These are phyloP conservation scores for Magallana nippona DNA, from an alignment of 2,888 invertebrate species.

Conservation along the genomic window DNA sequence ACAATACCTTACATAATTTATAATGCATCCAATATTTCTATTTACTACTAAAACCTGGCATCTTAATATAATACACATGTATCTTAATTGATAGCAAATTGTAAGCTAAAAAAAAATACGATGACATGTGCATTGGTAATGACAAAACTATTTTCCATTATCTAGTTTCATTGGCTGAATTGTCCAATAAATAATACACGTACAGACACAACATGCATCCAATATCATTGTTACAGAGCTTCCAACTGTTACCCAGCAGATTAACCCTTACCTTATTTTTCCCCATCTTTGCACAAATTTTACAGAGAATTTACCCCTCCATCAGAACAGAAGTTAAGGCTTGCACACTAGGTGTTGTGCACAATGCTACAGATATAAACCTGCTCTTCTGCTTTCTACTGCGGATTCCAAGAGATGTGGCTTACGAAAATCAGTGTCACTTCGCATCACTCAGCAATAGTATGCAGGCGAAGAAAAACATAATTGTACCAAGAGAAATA, in stretches of 20 bases:
- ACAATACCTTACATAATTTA: no score
- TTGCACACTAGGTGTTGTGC: not conserved
- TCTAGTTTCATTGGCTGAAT: no score
- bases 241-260: not conserved
- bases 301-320: not conserved
- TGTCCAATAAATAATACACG: no score
- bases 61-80: no score
- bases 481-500: not conserved
- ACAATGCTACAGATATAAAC: not conserved
- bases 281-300: not conserved
- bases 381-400: not conserved
- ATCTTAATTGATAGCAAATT: no score
- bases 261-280: not conserved
- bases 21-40: no score
- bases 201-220: no score
- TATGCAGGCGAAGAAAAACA: not conserved
- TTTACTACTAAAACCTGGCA: no score
- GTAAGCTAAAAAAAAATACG: no score
- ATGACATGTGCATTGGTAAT: no score
- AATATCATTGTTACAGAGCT: not conserved
- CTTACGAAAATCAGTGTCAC: not conserved
- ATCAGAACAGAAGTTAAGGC: not conserved
- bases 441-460: constrained; percentile 7
- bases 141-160: no score
- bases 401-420: not conserved